These are phyloP conservation scores for Caenorhabditis uteleia DNA, from an alignment of 2,888 invertebrate species.

Conservation along the genomic window DNA sequence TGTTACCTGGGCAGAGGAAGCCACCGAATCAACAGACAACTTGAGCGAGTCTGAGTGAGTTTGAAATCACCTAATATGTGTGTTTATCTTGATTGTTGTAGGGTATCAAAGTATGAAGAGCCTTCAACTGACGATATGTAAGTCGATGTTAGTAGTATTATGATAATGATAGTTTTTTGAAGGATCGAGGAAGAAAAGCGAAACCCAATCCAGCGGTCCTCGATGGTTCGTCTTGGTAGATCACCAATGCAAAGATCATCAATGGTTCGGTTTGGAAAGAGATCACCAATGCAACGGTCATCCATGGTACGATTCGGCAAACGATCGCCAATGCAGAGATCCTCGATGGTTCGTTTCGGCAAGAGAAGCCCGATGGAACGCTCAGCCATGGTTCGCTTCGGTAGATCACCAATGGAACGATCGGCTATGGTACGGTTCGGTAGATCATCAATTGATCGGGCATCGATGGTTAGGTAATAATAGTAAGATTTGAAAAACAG, in stretches of 20 bases:
- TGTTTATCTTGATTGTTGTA: too few species aligned
- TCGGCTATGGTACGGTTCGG: conserved; percentile 54
- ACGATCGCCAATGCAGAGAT: conserved; percentile 31
- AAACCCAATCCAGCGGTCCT: conserved; percentile 32
- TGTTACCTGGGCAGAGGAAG: too few species aligned
- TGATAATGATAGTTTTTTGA: too few species aligned
- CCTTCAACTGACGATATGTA: too few species aligned
- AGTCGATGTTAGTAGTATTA: too few species aligned
- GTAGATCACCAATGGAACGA: conserved; percentile 46
- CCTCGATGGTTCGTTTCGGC: conserved; percentile 37
- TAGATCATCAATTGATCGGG: too few species aligned
- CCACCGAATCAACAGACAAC: too few species aligned
- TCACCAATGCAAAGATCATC: conserved; percentile 43
- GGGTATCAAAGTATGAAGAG: too few species aligned
- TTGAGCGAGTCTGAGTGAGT: too few species aligned
- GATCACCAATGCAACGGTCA: conserved; percentile 47
- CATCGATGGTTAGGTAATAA: too few species aligned
- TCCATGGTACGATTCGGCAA: conserved; percentile 50
- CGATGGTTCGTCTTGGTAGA: conserved; percentile 49
- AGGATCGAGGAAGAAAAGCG: conserved; percentile 22
- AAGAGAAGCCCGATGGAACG: conserved; percentile 45
- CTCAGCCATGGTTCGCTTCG: conserved; percentile 51
- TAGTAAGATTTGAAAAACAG: too few species aligned
- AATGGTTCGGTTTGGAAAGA: conserved; percentile 48
- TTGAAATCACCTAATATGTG: too few species aligned